Evolutionary conservation across 2,888 invertebrate genomes (phyloP).

Genomic region (Mythimna lalbum): DNA sequence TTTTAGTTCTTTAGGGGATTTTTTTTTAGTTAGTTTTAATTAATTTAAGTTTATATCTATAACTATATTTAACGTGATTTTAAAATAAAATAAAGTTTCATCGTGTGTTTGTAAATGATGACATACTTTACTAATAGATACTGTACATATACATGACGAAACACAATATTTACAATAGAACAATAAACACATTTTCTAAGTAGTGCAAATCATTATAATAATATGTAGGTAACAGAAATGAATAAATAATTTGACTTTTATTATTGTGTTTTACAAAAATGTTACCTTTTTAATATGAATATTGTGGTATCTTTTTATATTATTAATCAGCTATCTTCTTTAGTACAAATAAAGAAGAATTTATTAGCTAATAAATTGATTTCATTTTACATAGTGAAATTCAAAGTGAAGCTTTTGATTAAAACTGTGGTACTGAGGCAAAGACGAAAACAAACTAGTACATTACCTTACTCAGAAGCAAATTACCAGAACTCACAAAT

Average conservation of each 20-base stretch:
- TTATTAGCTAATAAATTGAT: not conserved
- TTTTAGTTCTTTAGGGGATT: too few relatives aligned
- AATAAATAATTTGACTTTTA: not conserved
- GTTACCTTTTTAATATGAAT: too few relatives aligned
- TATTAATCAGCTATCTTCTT: not conserved
- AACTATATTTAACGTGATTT: too few relatives aligned
- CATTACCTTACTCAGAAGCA: not conserved
- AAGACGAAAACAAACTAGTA: conserved; percentile 9
- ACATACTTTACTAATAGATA: conserved; percentile 1
- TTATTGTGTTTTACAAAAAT: not conserved
- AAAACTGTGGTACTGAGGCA: not conserved
- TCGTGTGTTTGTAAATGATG: not conserved
- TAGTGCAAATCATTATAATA: not conserved
- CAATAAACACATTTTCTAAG: not conserved
- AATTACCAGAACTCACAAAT: conserved; percentile 24
- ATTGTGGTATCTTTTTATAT: not conserved
- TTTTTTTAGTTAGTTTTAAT: too few relatives aligned
- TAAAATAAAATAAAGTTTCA: too few relatives aligned
- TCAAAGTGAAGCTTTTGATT: not conserved
- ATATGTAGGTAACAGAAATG: not conserved
- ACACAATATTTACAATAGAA: not conserved
- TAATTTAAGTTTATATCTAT: too few relatives aligned
- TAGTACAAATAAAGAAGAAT: too few relatives aligned
- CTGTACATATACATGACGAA: not conserved
- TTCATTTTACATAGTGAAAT: not conserved